A percentile compares a stretch with the other conserved stretches of the same genome.
phyloP scores from a whole-genome alignment of 2,113 vertebrate species.

The Cathartes aura region DNA sequence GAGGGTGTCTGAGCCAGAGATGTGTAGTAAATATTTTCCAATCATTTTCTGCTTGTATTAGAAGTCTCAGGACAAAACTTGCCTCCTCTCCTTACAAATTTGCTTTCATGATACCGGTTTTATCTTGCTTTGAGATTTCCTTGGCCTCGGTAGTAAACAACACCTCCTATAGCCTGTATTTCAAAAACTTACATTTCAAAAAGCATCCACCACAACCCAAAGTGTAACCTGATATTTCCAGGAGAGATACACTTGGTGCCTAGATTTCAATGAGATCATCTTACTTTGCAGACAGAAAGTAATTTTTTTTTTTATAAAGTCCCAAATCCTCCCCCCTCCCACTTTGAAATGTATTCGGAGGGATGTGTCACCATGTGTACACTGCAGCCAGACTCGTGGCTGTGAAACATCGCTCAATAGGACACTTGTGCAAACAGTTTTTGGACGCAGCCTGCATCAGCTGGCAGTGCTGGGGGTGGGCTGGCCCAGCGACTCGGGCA shows the following conservation, averaged over 20 bases:
- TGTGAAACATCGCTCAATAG: background rate
- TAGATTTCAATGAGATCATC: background rate
- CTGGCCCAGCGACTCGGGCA: background rate
- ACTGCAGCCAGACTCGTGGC: background rate
- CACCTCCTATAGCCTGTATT: background rate
- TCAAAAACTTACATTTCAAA: background rate
- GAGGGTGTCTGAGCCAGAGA: background rate
- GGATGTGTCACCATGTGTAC: fast-evolving
- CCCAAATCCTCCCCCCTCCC: fast-evolving
- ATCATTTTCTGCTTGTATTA: background rate
- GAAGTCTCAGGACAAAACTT: background rate
- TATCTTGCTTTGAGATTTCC: background rate
- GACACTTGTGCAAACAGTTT: background rate
- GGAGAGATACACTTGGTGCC: background rate
- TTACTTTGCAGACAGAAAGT: background rate
- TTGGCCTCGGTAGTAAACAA: background rate
- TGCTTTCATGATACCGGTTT: background rate
- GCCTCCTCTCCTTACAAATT: background rate
- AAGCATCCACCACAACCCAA: background rate
- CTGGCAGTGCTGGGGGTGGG: background rate
- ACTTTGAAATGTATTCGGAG: background rate
- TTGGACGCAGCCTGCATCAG: background rate
- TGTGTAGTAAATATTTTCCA: background rate
- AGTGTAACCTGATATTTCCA: background rate
- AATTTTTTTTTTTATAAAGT: background rate